Evolutionary conservation across 1,140 invertebrate species (phyloP), one percentile per base, ranked within the genome.

Genomic region (Dendroctonus ponderosae): DNA sequence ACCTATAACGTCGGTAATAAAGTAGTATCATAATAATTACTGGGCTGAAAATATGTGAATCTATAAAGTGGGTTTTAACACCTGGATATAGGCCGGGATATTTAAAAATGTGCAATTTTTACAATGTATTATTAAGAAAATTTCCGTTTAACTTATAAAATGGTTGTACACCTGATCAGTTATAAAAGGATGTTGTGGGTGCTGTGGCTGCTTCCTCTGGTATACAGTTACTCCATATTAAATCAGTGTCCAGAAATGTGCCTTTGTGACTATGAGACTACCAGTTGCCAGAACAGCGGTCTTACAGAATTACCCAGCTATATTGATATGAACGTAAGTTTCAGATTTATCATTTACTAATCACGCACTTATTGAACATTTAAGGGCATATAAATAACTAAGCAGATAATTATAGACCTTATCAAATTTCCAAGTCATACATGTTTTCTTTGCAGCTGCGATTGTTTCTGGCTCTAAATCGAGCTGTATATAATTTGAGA

Each of bases 271-370:
- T 42, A 26, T 37, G 52, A 56, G 8, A 62, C 62, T 37, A 68
- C 64, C 2, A 52, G 62, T 49, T 73, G 71, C 62, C 60, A 61
- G 57, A 41, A 68, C 53, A 60, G 51, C 8, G 51, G 53, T 8
- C 46, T 73, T 38, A 26, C 50, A 5, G 52, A 61, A 41, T 60
- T 73, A 50, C 70, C 70, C 6, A 5, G n/a, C 7, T 65, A 54
- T 38, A 65, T 73, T 42, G 58, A 73, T 51, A 9, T 44, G 26
- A 63, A 71, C 50, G 71, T 73, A 70, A 68, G 65, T 66, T 66
- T 37, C 48, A 50, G 11, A 11, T 12, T 46, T 26, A 11, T 52
- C 14, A 39, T 38, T 40, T 37, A n/a, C 44, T 11, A 56, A 52
- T 63, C 63, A 9, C 50, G 43, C 26, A 26, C 26, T 26, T 26